Conservation (phyloP, 2,113 vertebrate species). For the Hippotragus niger region DNA sequence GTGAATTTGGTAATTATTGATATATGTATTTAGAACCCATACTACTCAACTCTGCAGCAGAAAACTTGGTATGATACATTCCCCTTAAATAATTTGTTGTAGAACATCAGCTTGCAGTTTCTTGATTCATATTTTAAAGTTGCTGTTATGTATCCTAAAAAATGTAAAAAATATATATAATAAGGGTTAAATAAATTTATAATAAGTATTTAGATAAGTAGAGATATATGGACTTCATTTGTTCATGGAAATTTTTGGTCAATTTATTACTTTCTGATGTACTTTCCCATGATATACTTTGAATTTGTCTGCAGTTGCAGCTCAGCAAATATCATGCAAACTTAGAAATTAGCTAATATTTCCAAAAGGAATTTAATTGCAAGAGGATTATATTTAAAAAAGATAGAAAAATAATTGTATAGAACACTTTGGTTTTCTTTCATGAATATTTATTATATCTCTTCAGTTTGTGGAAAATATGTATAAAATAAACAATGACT, state of each 20-base stretch:
- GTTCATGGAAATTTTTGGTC: neutral
- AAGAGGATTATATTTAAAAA: neutral
- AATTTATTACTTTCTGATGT: neutral
- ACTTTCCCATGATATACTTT: neutral
- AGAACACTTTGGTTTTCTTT: neutral
- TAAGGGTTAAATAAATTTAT: neutral
- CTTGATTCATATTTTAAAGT: neutral
- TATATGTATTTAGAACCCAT: neutral
- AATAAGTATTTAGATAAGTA: neutral
- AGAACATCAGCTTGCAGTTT: neutral
- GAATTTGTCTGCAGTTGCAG: neutral
- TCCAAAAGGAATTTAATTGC: neutral
- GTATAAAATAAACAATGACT: neutral
- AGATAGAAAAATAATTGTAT: neutral
- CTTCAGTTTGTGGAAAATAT: neutral
- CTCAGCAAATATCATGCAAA: neutral
- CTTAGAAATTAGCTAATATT: neutral
- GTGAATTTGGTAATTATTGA: neutral
- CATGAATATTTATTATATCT: neutral
- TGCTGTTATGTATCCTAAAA: neutral
- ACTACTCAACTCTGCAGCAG: neutral
- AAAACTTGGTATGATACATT: neutral
- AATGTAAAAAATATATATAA: neutral
- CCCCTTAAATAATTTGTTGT: neutral
- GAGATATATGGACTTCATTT: neutral